Evolutionary conservation across 2,797 vertebrate genomes (phyloP), one percentile per base, ranked within the genome.

Genomic region (Schizothorax lantsangensis): DNA sequence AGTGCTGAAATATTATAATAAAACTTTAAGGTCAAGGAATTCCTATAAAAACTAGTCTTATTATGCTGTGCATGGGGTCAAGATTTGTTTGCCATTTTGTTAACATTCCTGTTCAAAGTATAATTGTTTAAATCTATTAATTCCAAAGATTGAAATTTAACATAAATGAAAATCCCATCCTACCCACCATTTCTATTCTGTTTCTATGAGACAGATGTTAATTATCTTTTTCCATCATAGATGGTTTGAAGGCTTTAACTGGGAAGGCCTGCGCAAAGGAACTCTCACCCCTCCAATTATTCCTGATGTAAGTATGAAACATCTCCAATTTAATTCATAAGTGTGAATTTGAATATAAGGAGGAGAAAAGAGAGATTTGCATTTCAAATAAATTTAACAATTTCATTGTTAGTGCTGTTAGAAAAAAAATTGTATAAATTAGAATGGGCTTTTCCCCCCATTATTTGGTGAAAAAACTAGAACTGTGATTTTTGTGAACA

Each of bases 181-280:
- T 21, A n/a, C 3, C 0, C 36, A 43, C 11, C 52, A 40, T 30
- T 14, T 64, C 15, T 45, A 45, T 26, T 45, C 30, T 57, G 11
- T 68, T 33, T 66, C 15, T 33, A 1, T 17, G 14, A 17, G 21
- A 54, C n/a, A 54, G 74, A 33, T 26, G 8, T 30, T 84, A 80
- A 40, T 83, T 21, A 26, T 62, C 19, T 62, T 15, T 87, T 38
- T 90, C 5, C 36, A 69, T 81, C 54, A 73, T 89, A 99, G 98
- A 91, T 99, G 98, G 98, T 99, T 99, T 89, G 98, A 99, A 93
- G 98, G 97, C 88, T 99, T 99, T 95, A 99, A 99, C 92, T 99
- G 98, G 98, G 98, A 99, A 91, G 98, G 98, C 52, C 94, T 99
- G 79, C 96, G 96, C 91, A 98, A 99, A 95, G 97, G 97, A 90